Base-by-base conservation (phyloP, 92 coral and sea anemone species). In the Parazoanthus atlanticus region DNA sequence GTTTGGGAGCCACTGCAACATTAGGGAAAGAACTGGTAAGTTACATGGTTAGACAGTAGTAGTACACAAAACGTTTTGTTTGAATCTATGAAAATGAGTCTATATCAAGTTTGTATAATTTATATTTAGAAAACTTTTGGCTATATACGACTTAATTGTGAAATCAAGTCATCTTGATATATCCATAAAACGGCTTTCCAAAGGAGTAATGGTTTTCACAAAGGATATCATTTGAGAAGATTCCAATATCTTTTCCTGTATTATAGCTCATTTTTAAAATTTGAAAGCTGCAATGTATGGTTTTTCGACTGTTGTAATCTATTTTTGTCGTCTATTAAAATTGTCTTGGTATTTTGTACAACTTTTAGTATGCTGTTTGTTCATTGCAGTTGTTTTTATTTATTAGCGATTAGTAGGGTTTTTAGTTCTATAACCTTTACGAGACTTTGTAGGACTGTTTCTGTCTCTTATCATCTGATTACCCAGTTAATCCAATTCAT, bases 1-100 rank as follows among this genome's bases (percentile, higher is more conserved):
- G 95, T 34, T 89, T 97, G 40, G 99, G 97, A 7, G 97, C 97
- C 32, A 97, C 99, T 29, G 91, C 98, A 21, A 88, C 93, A 0
- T 75, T 97, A 47, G 99, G 99, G 52, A 91, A 86, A 81, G 99
- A 97, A 77, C 88, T 97, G 90, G 99, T 96, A 86, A 96, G 94
- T 91, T 15, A 13, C 56, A 49, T 13, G 3, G 56, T 13, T 13
- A 23, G 1, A 61, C 19, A 21, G 67, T 61, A 21, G 19, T 23
- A 23, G 19, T 23, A 23, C 0, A 21, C 69, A 61, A 61, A 56
- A 19, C 17, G 69, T 7, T 19, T n/a, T 21, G 46, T 33, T 38
- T 75, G 49, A 75, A 75, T 1, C 3, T 36, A 6, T 75, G 19
- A 33, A 33, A 33, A 75, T 11, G 29, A 75, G 25, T 6, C 36